Conservation (phyloP, 2,113 vertebrate species). For the Callaeas wilsoni region DNA sequence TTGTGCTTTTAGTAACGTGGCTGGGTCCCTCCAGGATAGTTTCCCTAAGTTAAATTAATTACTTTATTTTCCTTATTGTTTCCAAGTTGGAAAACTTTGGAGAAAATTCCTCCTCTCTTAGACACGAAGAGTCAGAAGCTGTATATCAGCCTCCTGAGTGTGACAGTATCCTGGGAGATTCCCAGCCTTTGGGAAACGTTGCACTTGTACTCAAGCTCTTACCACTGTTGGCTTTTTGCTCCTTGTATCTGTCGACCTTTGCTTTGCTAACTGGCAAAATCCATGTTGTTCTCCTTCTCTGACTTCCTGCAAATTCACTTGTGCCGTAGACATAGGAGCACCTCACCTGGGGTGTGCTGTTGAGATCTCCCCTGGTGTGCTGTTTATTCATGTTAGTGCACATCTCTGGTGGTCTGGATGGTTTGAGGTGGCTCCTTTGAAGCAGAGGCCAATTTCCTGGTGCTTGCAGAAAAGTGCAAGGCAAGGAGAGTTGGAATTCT, state of each 20-base stretch:
- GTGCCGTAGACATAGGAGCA: not conserved
- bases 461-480: not conserved
- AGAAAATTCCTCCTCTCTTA: not conserved
- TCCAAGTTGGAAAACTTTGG: not conserved
- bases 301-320: not conserved
- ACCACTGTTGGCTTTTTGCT: not conserved
- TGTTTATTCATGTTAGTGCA: not conserved
- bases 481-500: not conserved
- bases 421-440: conserved; percentile 5
- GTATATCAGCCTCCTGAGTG: not conserved
- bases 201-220: not conserved
- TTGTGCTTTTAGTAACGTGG: not conserved
- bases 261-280: not conserved
- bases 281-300: not conserved
- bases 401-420: not conserved
- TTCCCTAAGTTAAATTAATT: not conserved
- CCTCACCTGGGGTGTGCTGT: not conserved
- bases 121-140: not conserved
- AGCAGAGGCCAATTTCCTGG: not conserved
- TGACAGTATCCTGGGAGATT: not conserved
- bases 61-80: not conserved
- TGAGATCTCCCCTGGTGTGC: not conserved
- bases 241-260: not conserved
- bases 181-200: not conserved
- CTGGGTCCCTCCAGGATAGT: not conserved